These are phyloP conservation scores for Drosophila prolongata DNA, from an alignment of 2,888 invertebrate genomes.

Conservation along the genomic window DNA sequence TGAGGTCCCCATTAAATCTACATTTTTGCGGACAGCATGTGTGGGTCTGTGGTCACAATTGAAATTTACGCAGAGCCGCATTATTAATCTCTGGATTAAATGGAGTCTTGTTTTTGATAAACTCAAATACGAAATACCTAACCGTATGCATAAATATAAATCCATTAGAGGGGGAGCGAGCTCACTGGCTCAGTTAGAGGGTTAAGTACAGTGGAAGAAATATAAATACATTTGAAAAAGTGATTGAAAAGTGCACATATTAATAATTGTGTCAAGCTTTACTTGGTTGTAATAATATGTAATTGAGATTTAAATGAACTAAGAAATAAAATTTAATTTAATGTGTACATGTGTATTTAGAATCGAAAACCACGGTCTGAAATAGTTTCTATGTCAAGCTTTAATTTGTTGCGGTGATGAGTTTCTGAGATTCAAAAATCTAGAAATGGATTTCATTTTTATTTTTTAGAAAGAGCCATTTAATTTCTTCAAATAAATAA, in stretches of 20 bases:
- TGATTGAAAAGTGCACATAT: too few relatives aligned
- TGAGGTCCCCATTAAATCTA: conserved; percentile 63
- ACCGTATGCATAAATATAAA: conserved; percentile 18
- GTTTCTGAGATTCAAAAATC: too few relatives aligned
- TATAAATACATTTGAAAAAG: too few relatives aligned
- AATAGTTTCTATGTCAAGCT: too few relatives aligned
- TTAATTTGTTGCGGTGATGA: too few relatives aligned
- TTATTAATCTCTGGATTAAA: conserved; percentile 78
- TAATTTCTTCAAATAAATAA: too few relatives aligned
- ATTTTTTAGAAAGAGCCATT: too few relatives aligned
- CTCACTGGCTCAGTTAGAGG: conserved; percentile 5
- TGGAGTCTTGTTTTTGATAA: conserved; percentile 62
- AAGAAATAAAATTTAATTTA: too few relatives aligned
- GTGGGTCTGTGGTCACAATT: conserved; percentile 51
- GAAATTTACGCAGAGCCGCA: conserved; percentile 74
- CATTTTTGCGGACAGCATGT: conserved; percentile 51
- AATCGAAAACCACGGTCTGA: background rate
- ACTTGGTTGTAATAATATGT: too few relatives aligned
- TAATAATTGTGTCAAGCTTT: too few relatives aligned
- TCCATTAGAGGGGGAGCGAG: conserved; percentile 7
- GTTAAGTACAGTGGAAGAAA: conserved; percentile 4
- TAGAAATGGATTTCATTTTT: too few relatives aligned
- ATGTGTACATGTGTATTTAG: background rate
- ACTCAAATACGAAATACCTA: conserved; percentile 27
- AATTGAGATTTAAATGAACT: too few relatives aligned